Evolutionary conservation across 2,113 vertebrate genomes (phyloP).

Genomic region (Candoia aspera): DNA sequence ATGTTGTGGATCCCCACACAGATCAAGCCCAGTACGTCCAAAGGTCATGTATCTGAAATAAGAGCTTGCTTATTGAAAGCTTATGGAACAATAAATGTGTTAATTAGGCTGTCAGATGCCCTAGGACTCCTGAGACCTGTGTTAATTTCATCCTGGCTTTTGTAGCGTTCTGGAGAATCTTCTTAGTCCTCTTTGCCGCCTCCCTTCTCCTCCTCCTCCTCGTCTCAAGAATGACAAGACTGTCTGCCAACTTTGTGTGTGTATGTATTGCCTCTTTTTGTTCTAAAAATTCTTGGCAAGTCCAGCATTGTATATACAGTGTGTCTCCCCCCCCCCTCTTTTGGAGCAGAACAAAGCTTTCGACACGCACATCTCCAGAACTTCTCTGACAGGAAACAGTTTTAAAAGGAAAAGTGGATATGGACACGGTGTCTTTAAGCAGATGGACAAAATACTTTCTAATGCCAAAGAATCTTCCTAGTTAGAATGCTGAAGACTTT

Average conservation of each 20-base stretch:
- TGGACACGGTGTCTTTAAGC: neutral
- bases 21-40: neutral
- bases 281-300: neutral
- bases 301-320: neutral
- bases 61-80: neutral
- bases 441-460: neutral
- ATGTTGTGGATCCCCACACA: neutral
- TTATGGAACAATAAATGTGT: neutral
- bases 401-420: neutral
- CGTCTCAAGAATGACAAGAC: neutral
- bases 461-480: neutral
- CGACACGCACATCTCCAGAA: neutral
- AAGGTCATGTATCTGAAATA: neutral
- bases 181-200: neutral
- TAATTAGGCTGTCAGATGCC: neutral
- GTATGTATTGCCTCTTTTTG: neutral
- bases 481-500: neutral
- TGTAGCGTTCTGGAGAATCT: neutral
- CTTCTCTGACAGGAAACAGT: neutral
- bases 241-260: neutral
- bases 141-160: neutral
- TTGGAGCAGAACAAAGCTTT: neutral
- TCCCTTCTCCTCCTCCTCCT: neutral
- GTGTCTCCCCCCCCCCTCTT: neutral
- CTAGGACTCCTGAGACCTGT: neutral